Evolutionary conservation across 2,797 vertebrate species (phyloP).

Genomic region (Onychomys arenicola): DNA sequence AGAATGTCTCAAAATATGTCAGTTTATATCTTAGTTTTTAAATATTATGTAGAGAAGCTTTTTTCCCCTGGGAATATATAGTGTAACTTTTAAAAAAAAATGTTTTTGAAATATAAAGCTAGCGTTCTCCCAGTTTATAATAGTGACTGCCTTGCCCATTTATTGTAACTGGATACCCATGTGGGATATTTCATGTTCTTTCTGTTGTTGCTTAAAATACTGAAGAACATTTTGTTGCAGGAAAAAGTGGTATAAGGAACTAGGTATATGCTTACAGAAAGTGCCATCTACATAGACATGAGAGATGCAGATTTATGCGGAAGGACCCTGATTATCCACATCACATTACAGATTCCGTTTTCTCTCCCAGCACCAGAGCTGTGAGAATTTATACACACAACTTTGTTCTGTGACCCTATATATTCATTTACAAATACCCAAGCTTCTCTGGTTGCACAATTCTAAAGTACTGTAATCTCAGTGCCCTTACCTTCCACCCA

Average conservation of each 20-base stretch:
- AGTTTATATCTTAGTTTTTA: slow-evolving; percentile 14
- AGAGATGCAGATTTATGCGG: slow-evolving; percentile 64
- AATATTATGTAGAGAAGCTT: slow-evolving; percentile 14
- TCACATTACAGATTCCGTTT: slow-evolving; percentile 49
- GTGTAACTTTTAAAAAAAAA: background rate
- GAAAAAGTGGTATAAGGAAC: slow-evolving; percentile 59
- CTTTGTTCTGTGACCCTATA: background rate
- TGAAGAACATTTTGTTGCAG: slow-evolving; percentile 50
- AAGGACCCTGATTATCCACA: slow-evolving; percentile 58
- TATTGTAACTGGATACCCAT: slow-evolving; percentile 31
- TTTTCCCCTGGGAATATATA: background rate
- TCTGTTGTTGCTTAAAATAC: slow-evolving; percentile 54
- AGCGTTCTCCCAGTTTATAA: background rate
- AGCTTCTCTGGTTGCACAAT: slow-evolving; percentile 25
- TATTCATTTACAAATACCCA: slow-evolving; percentile 53
- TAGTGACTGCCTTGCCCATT: background rate
- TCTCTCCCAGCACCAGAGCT: slow-evolving; percentile 16
- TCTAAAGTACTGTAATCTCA: slow-evolving; percentile 35
- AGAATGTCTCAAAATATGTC: slow-evolving; percentile 40
- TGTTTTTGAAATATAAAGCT: slow-evolving; percentile 49
- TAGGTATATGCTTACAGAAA: slow-evolving; percentile 54
- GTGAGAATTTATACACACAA: background rate
- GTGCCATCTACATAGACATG: slow-evolving; percentile 51
- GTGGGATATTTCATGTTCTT: slow-evolving; percentile 39
- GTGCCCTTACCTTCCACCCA: background rate